Base-by-base conservation (phyloP, 2,113 vertebrate genomes). In the Spermophilus dauricus region DNA sequence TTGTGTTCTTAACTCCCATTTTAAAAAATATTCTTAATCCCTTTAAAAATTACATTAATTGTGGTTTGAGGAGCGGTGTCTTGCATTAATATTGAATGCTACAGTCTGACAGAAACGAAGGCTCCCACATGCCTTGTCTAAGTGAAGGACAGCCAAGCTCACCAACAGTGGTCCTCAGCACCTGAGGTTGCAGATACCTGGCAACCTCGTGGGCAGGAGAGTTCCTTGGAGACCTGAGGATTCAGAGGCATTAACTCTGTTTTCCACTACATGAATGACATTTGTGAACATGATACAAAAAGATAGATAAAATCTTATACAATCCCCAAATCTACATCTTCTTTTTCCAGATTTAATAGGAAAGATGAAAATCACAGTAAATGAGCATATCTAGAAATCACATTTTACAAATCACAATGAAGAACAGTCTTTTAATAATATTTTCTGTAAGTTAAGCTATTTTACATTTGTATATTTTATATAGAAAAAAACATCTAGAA, bases 21-120 rank as follows among this genome's bases (percentile, higher is more conserved):
- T n/a, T n/a, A n/a, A n/a, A 37, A 89, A 78, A 65, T 75, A 90
- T 45, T 94, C 13, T 28, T 77, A 67, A 95, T 92, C 11, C 20
- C 28, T 81, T 94, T 90, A 58, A 94, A 81, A 88, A 39, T 56
- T 48, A 75, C 85, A 78, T 78, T 51, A 51, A 76, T 69, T 86
- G 56, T 91, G 86, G 30, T 45, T 83, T 86, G 13, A 7, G 13
- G 20, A 96, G n/a, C 18, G 11, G 13, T 32, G 8, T 61, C 61
- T 48, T 95, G 30, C 4, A 89, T 53, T 72, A 83, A 67, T 48
- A 78, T 17, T 16, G 42, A 6, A 18, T 58, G 24, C 26, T 90
- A 8, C 67, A 73, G 28, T n/a, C 45, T 91, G 65, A 26, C 10
- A 30, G 61, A 51, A 85, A 22, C 37, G 56, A 84, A 32, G 34